A percentile compares a stretch with the other conserved stretches of the same genome.
Evolutionary conservation across 2,797 vertebrate species (phyloP).

Genomic region (Capromys pilorides): DNA sequence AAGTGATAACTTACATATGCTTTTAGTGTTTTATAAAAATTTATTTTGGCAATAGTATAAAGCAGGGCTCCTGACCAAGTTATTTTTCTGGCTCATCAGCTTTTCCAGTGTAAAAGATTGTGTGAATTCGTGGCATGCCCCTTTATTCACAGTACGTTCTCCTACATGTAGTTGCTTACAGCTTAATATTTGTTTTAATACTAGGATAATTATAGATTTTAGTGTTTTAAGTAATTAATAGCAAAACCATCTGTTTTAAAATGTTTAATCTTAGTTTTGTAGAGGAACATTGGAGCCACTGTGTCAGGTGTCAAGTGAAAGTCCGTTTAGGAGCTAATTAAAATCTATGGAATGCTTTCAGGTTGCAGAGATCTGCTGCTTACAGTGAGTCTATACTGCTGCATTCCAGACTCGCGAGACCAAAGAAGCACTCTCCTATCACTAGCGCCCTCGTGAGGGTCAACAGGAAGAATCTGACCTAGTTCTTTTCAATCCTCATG

Average conservation of each 20-base stretch:
- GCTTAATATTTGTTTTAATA: slow-evolving; percentile 7
- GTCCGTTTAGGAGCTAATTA: background rate
- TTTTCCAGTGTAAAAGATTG: background rate
- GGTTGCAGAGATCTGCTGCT: background rate
- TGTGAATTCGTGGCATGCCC: background rate
- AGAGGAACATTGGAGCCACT: slow-evolving; percentile 1
- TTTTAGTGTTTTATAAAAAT: slow-evolving; percentile 45
- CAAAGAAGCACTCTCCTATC: background rate
- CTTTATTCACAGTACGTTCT: slow-evolving; percentile 1
- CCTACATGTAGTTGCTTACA: slow-evolving; percentile 1
- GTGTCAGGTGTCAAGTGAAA: slow-evolving; percentile 1
- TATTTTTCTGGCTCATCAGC: slow-evolving; percentile 16
- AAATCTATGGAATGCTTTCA: slow-evolving; percentile 17
- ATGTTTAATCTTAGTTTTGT: slow-evolving; percentile 18
- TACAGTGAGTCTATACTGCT: background rate
- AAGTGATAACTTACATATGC: background rate
- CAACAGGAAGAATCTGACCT: background rate
- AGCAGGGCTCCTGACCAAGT: background rate
- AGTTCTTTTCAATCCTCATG: background rate
- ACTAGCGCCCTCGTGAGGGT: background rate
- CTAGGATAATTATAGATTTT: background rate
- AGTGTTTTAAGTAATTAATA: slow-evolving; percentile 27
- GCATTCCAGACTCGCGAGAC: background rate
- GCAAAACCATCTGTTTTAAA: background rate
- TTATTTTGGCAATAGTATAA: slow-evolving; percentile 6